Conservation (phyloP, 2,113 vertebrate genomes). For the Dromas ardeola region DNA sequence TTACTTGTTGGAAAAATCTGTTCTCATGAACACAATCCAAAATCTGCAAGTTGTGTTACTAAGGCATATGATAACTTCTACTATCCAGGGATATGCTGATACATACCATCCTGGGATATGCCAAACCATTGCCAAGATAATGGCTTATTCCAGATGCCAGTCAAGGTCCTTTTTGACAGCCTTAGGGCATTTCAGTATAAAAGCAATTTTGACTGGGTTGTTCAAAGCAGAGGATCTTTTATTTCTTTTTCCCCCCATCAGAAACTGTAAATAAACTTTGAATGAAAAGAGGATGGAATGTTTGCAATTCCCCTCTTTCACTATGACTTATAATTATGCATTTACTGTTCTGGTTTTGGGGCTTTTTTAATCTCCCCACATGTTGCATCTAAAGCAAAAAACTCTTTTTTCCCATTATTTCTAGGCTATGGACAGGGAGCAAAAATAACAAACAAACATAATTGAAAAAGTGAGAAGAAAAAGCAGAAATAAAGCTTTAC, state of each 20-base stretch:
- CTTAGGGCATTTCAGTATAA: conserved; percentile 39
- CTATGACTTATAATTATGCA: neutral
- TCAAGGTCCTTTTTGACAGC: conserved; percentile 47
- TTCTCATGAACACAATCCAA: conserved; percentile 77
- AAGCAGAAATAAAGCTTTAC: neutral
- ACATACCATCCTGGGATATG: conserved; percentile 52
- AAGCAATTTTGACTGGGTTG: neutral
- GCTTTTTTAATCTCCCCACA: neutral
- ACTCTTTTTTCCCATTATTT: neutral
- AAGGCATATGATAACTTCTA: conserved; percentile 71
- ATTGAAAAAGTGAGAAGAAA: neutral
- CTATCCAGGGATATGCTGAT: conserved; percentile 72
- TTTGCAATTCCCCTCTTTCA: neutral
- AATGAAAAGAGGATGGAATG: neutral
- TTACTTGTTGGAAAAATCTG: conserved; percentile 75
- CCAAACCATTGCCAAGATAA: conserved; percentile 62
- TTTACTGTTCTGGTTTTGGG: neutral
- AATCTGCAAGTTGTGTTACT: conserved; percentile 66
- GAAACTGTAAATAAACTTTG: conserved; percentile 25
- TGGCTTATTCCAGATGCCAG: conserved; percentile 68
- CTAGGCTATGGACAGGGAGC: neutral
- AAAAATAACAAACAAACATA: neutral
- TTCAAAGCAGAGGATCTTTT: neutral
- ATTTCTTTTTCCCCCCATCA: neutral
- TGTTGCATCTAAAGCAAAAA: neutral